Evolutionary conservation across 2,888 invertebrate genomes (phyloP).

Genomic region (Folsomia manolachei): DNA sequence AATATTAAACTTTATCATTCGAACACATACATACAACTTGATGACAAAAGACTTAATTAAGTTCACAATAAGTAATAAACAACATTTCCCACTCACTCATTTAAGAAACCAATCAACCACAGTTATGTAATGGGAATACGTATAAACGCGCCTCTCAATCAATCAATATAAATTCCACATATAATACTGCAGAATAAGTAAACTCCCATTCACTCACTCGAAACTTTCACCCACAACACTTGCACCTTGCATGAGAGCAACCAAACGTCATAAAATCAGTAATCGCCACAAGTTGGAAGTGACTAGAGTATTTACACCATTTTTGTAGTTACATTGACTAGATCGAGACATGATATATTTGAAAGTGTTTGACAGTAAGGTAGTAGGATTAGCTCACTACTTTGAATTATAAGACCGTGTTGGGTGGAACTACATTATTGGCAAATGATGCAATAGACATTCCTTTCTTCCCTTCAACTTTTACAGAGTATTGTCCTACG

Average conservation of each 20-base stretch:
- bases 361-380: too few species aligned
- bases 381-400: background rate
- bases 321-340: too few species aligned
- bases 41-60: background rate
- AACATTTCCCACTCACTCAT: constrained; percentile 6
- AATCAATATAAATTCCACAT: background rate
- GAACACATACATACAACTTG: background rate
- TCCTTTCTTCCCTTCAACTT: constrained; percentile 80
- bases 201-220: background rate
- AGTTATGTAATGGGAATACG: constrained; percentile 10
- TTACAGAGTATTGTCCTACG: constrained; percentile 82
- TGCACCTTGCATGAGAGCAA: too few species aligned
- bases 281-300: background rate
- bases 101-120: constrained; percentile 20
- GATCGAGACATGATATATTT: background rate
- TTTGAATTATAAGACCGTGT: background rate
- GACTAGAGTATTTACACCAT: background rate
- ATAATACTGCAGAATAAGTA: background rate
- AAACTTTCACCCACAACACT: too few species aligned
- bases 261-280: too few species aligned
- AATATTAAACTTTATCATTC: background rate
- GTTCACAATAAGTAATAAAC: background rate
- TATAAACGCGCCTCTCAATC: constrained; percentile 18
- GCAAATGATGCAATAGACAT: constrained; percentile 82
- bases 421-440: constrained; percentile 65